Percentiles rank a stretch among this genome's conserved stretches.
phyloP scores from a whole-genome alignment of 2,888 invertebrate species.

The Trimorus sp. region DNA sequence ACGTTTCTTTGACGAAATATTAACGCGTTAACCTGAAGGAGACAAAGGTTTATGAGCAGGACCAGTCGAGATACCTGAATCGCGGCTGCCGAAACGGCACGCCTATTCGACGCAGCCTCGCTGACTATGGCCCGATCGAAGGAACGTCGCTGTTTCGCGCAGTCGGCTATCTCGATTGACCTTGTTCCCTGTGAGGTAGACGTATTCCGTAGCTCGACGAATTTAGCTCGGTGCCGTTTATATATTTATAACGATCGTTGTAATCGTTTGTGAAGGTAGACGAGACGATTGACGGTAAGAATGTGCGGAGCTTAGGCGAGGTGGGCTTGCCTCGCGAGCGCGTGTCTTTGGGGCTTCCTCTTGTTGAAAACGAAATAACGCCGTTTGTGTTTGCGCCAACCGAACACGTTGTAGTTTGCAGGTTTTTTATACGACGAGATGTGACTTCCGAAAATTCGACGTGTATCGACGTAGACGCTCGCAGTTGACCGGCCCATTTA shows the following conservation, averaged over 20 bases:
- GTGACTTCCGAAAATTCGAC: slow-evolving; percentile 44
- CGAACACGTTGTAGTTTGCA: slow-evolving; percentile 48
- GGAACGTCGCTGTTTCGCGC: no score
- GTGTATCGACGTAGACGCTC: slow-evolving; percentile 15
- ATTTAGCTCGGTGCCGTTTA: slow-evolving; percentile 70
- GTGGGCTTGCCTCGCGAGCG: slow-evolving; percentile 25
- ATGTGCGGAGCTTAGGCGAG: slow-evolving; percentile 54
- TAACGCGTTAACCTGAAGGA: no score
- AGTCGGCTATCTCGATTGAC: slow-evolving; percentile 34
- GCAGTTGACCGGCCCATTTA: background rate
- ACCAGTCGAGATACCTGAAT: no score
- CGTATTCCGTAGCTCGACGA: slow-evolving; percentile 57
- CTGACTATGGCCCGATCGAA: no score
- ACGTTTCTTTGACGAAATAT: no score
- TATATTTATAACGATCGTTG: slow-evolving; percentile 73
- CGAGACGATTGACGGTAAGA: slow-evolving; percentile 60
- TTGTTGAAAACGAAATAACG: slow-evolving; percentile 34
- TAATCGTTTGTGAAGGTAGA: slow-evolving; percentile 68
- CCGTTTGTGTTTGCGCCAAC: slow-evolving; percentile 40
- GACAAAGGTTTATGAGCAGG: no score
- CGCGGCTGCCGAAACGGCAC: no score
- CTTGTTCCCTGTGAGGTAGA: slow-evolving; percentile 49
- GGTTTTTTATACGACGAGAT: slow-evolving; percentile 47
- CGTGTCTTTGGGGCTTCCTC: slow-evolving; percentile 59
- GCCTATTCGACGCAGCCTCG: no score